Base-by-base conservation (phyloP, 2,113 vertebrate genomes). In the Hippocampus abdominalis region DNA sequence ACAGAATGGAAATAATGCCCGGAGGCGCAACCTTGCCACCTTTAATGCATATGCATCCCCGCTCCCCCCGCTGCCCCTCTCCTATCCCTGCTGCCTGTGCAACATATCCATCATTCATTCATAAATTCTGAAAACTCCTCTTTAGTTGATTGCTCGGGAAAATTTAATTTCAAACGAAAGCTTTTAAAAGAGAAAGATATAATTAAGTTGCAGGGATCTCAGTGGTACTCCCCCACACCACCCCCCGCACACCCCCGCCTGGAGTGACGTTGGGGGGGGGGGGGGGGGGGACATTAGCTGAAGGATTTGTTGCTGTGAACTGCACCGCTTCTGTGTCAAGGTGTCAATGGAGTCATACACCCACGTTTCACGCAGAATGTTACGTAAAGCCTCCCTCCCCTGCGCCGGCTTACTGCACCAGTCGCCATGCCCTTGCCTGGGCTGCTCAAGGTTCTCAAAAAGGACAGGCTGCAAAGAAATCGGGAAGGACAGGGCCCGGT, bases 391-490 rank as follows among this genome's bases (percentile, higher is more conserved):
- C 86, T 80, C 83, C 80, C 84, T 73, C 74, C 85, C 81, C 85
- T 87, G 83, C 84, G 82, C 84, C 70, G 85, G 89, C 90, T 90
- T 90, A 91, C 84, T 87, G 90, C 90, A 88, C 89, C 89, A 89
- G 88, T 88, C 88, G 65, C 82, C 84, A 72, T 89, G 90, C 87
- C 91, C 92, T 92, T 93, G 90, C 85, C 85, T 77, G 73, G 70
- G 84, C 88, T 85, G 86, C 83, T 91, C 90, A 92, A 92, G 91
- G 92, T 92, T 91, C 87, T 88, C 86, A 86, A 91, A 91, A 91
- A 91, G 91, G 91, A 92, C 91, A 83, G 80, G 75, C 87, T 79
- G 84, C 87, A 89, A 90, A 92, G 90, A 91, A 89, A 87, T 88
- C 87, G 73, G 84, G 89, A 92, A 92, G 90, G 91, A 91, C 89